These are phyloP conservation scores for Oconnorella tubifera DNA, from an alignment of 2,888 invertebrate species.

Conservation along the genomic window DNA sequence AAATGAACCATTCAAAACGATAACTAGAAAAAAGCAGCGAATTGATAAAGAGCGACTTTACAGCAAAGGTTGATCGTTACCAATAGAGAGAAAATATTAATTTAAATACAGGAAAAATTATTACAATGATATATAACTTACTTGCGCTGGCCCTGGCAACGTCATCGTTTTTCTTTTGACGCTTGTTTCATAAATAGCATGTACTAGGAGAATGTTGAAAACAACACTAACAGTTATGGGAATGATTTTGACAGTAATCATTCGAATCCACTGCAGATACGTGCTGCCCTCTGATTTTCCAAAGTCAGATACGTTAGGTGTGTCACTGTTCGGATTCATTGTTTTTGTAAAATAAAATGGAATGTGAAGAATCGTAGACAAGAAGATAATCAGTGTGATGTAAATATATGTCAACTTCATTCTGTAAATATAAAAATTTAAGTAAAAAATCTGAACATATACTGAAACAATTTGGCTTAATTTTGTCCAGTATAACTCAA, in stretches of 20 bases:
- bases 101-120: too few species aligned
- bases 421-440: too few species aligned
- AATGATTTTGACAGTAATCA: constrained; percentile 13
- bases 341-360: constrained; percentile 16
- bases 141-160: too few species aligned
- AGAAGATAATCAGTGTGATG: not conserved
- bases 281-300: not conserved
- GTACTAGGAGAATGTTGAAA: constrained; percentile 16
- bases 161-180: not conserved
- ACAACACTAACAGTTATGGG: constrained; percentile 17
- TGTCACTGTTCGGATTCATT: not conserved
- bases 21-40: too few species aligned
- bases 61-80: too few species aligned
- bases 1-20: too few species aligned
- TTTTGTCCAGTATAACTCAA: too few species aligned
- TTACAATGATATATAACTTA: too few species aligned
- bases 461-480: too few species aligned
- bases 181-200: not conserved
- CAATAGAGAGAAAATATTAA: too few species aligned
- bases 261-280: constrained; percentile 14
- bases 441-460: too few species aligned
- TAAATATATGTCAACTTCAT: not conserved
- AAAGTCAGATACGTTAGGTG: not conserved
- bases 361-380: constrained; percentile 17
- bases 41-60: too few species aligned